Evolutionary conservation across 2,797 vertebrate species (phyloP).

Genomic region (Danionella dracula): DNA sequence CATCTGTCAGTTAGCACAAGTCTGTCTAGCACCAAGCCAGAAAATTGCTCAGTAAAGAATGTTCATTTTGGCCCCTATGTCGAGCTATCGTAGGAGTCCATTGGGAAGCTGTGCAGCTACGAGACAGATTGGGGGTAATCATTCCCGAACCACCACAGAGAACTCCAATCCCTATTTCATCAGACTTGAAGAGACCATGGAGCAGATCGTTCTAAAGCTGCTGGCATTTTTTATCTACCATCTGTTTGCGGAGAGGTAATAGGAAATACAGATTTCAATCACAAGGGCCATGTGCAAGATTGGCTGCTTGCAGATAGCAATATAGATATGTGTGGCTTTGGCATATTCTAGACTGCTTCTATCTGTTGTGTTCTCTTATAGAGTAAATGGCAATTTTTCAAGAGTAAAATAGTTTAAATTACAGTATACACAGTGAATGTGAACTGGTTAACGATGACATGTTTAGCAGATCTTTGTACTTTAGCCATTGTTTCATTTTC

Average conservation of each 20-base stretch:
- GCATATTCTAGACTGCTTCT: conserved; percentile 45
- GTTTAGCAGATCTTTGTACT: background rate
- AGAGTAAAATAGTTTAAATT: conserved; percentile 4
- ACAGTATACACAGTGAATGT: conserved; percentile 6
- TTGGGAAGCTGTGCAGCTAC: conserved; percentile 8
- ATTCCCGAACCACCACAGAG: conserved; percentile 1
- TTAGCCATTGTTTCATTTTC: too few relatives aligned
- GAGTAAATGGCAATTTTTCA: conserved; percentile 39
- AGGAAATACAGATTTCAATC: conserved; percentile 60
- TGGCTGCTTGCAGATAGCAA: conserved; percentile 51
- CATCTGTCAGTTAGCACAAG: conserved; percentile 13
- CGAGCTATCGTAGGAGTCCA: conserved; percentile 15
- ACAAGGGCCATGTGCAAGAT: conserved; percentile 50
- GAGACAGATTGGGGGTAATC: conserved; percentile 31
- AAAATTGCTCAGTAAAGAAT: background rate
- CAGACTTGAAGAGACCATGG: background rate
- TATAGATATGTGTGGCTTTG: conserved; percentile 50
- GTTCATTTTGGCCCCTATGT: background rate
- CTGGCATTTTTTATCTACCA: conserved; percentile 51
- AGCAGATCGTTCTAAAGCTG: conserved; percentile 36
- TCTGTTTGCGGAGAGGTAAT: conserved; percentile 56
- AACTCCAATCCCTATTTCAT: conserved; percentile 3
- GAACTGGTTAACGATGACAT: background rate
- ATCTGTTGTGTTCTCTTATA: conserved; percentile 44
- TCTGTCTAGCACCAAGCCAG: background rate